Evolutionary conservation across 2,797 vertebrate genomes (phyloP), one percentile per base, ranked within the genome.

Genomic region (Bufotes viridis): DNA sequence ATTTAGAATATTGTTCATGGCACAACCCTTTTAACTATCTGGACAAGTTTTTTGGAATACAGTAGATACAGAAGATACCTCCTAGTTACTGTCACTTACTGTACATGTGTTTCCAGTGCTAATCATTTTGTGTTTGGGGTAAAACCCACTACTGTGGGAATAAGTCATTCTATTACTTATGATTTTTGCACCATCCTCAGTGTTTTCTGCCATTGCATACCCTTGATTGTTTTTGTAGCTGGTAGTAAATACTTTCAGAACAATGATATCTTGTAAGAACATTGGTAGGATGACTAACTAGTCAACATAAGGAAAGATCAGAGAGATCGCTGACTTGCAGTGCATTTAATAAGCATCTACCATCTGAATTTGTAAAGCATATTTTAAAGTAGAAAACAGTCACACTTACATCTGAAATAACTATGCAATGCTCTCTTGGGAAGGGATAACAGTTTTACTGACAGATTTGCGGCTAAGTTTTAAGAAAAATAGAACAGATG

Each of bases 401-500:
- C 84, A 67, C 76, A 78, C 84, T 86, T 78, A 82, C 63, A 69
- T 83, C 55, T 88, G 63, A 61, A 88, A 84, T 88, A 85, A 88
- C 82, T 88, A 55, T 74, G 58, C 78, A 74, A 85, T 85, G 69
- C 75, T 88, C 87, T 88, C 83, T 61, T 58, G 67, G 82, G 78
- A 88, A 85, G 26, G 82, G 81, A 88, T 85, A 85, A 85, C 87
- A 81, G 87, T 88, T 88, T 85, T 88, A 78, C 87, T 85, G 83
- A 88, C 87, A 88, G 87, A 88, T 88, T 88, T 88, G 55, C 74
- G 78, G 69, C 87, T 81, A 67, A 75, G 75, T 88, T 80, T 85
- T 81, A 74, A 85, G 83, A 88, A 88, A 81, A 85, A 88, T 80
- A 84, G 79, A 85, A 88, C 87, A 88, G 87, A 88, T 88, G 87